These are phyloP conservation scores for Chroicocephalus ridibundus DNA, from an alignment of 2,113 vertebrate species.

Conservation along the genomic window DNA sequence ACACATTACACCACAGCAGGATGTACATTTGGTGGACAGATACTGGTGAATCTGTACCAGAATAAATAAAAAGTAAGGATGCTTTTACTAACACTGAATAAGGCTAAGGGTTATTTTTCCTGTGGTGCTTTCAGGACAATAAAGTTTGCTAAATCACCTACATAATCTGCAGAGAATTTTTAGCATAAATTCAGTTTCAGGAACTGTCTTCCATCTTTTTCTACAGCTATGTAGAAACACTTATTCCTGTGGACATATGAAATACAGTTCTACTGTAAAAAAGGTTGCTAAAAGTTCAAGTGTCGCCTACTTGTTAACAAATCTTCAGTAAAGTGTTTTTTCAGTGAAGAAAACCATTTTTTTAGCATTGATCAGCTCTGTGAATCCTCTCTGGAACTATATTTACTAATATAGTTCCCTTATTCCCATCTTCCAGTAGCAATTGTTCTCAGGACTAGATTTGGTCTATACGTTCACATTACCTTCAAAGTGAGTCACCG, in stretches of 20 bases:
- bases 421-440: background rate
- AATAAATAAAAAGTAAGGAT: background rate
- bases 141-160: background rate
- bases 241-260: background rate
- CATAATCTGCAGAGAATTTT: background rate
- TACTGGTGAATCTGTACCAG: background rate
- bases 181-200: background rate
- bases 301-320: background rate
- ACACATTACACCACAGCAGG: background rate
- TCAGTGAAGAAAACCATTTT: background rate
- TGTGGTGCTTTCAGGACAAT: background rate
- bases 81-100: background rate
- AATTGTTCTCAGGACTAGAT: background rate
- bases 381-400: background rate
- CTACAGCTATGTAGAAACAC: background rate
- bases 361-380: background rate
- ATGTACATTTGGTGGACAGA: background rate
- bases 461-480: background rate
- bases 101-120: background rate
- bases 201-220: background rate
- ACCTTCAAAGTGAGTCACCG: background rate
- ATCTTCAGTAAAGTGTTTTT: background rate
- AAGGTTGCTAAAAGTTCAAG: background rate
- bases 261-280: background rate
- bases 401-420: background rate